Evolutionary conservation across 2,797 vertebrate species (phyloP), one percentile per base, ranked within the genome.

Genomic region (Passerculus sandwichensis): DNA sequence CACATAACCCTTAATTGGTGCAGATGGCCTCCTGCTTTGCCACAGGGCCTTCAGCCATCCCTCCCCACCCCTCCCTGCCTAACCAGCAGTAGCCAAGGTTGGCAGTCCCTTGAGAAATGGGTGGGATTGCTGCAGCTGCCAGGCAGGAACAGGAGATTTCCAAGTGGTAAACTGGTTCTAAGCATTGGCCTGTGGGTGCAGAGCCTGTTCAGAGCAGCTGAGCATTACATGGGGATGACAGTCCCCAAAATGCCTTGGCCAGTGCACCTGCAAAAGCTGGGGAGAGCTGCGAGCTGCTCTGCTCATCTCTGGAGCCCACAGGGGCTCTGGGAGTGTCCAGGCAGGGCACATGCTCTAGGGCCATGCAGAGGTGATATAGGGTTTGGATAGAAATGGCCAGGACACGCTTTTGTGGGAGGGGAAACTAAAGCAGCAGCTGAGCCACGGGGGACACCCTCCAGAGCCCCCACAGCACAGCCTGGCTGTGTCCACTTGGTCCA

Each of bases 191-290:
- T 3, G 1, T 6, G 13, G 36, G 34, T 8, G 3, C 51, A 42
- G 56, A 7, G 0, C 48, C 50, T 7, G 14, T 20, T 32, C 4
- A 32, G 74, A 69, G 64, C 5, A 2, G 12, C 84, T 75, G 62
- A 81, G 45, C 45, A 8, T 36, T 1, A 0, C 1, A 0, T 6
- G 26, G 42, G 50, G 70, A 32, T 8, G 18, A 23, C 0, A 27
- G 32, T 48, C 57, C 69, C 61, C 38, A 32, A 48, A 89, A 83
- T 0, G 3, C 29, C 51, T 60, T 4, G 5, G 47, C 59, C 36
- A 3, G 3, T 9, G 47, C 42, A 38, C 3, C 3, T 32, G 54
- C 20, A n/a, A 23, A 5, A 21, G 66, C 30, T 26, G 22, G 42
- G n/a, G 13, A 54, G 11, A n/a, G 42, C 62, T 51, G 45, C 0